A percentile compares a stretch with the other conserved stretches of the same genome.
These are phyloP conservation scores for Acleris cristana DNA, from an alignment of 2,888 invertebrate species.

Conservation along the genomic window DNA sequence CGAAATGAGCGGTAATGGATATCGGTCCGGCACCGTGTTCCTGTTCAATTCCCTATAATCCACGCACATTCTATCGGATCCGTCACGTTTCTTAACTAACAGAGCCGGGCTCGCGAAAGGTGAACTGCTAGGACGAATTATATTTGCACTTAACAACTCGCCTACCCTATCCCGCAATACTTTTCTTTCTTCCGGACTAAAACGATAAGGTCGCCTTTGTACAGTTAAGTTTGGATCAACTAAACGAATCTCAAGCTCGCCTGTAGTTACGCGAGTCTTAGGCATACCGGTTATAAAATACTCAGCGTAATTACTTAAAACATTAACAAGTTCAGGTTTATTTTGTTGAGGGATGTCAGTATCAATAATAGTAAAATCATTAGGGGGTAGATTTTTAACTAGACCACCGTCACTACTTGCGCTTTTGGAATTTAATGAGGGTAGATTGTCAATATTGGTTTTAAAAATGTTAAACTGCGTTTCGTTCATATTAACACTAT, in stretches of 20 bases:
- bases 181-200: slow-evolving; percentile 2
- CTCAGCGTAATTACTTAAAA: neutral
- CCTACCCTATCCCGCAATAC: neutral
- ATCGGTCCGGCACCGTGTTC: too few species aligned
- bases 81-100: too few species aligned
- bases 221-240: slow-evolving; percentile 6
- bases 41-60: too few species aligned
- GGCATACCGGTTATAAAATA: slow-evolving; percentile 2
- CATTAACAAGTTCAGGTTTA: neutral
- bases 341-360: neutral
- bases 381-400: neutral
- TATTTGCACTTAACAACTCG: too few species aligned
- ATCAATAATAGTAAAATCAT: neutral
- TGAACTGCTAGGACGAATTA: neutral
- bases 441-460: too few species aligned
- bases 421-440: too few species aligned
- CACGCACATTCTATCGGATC: too few species aligned
- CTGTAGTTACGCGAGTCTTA: neutral
- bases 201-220: neutral
- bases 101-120: too few species aligned
- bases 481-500: too few species aligned
- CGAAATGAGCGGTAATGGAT: too few species aligned
- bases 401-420: too few species aligned
- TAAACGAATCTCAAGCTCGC: slow-evolving; percentile 1
- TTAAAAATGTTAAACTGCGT: too few species aligned